These are phyloP conservation scores for Bufotes viridis DNA, from an alignment of 2,797 vertebrate genomes.

Conservation along the genomic window DNA sequence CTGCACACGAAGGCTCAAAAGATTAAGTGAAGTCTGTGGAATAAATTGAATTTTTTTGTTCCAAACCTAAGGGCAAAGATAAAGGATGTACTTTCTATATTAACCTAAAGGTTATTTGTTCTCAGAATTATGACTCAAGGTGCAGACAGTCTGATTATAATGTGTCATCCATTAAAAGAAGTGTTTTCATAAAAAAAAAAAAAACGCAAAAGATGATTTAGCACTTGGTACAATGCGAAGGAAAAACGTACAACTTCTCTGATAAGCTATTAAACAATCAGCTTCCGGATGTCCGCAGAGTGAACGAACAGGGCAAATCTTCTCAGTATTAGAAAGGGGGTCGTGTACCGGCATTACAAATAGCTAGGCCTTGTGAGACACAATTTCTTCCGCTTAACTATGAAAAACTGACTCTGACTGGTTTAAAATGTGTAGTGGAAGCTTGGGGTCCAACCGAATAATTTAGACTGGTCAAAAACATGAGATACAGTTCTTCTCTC, in stretches of 20 bases:
- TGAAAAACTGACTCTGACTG: too few relatives aligned
- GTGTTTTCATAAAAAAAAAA: background rate
- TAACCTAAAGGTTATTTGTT: conserved; percentile 9
- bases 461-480: too few relatives aligned
- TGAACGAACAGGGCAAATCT: background rate
- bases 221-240: background rate
- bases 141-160: background rate
- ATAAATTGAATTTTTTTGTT: background rate
- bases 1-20: background rate
- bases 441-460: too few relatives aligned
- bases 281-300: background rate
- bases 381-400: too few relatives aligned
- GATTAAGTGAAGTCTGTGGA: background rate
- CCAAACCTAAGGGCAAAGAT: background rate
- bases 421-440: too few relatives aligned
- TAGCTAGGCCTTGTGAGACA: too few relatives aligned
- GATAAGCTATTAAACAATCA: background rate
- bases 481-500: background rate
- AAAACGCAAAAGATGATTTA: background rate
- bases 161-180: background rate
- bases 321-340: background rate
- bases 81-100: too few relatives aligned
- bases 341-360: background rate
- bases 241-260: background rate
- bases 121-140: background rate